These are phyloP conservation scores for Gulo gulo DNA, from an alignment of 2,113 vertebrate species.

Conservation along the genomic window DNA sequence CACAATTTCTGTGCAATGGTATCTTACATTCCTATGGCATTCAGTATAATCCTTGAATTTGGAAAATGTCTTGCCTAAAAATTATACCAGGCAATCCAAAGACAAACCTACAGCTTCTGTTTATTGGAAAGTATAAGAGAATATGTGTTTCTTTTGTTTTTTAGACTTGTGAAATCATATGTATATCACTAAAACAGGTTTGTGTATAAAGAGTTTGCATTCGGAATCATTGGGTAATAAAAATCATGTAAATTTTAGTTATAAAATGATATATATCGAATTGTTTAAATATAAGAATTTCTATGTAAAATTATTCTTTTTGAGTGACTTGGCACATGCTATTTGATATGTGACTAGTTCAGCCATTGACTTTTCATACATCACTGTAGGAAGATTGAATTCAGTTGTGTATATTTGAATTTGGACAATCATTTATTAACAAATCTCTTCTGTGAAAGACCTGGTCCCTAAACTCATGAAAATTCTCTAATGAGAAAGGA, in stretches of 20 bases:
- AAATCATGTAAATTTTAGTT: neutral
- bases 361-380: neutral
- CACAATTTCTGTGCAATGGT: slow-evolving; percentile 72
- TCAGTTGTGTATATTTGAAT: neutral
- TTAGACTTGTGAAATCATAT: neutral
- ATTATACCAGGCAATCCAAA: slow-evolving; percentile 60
- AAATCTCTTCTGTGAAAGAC: neutral
- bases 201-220: neutral
- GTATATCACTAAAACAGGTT: neutral
- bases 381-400: neutral
- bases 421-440: neutral
- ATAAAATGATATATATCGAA: neutral
- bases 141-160: slow-evolving; percentile 63
- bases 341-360: neutral
- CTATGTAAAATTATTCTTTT: neutral
- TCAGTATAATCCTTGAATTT: slow-evolving; percentile 74
- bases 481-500: neutral
- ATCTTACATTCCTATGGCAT: slow-evolving; percentile 70
- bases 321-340: neutral
- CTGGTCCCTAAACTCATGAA: neutral
- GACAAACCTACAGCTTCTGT: slow-evolving; percentile 62
- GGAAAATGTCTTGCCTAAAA: slow-evolving; percentile 70
- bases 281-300: neutral
- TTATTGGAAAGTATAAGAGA: slow-evolving; percentile 30
- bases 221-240: neutral